A percentile compares a stretch with the other conserved stretches of the same genome.
These are phyloP conservation scores for Lepidochitona cinerea DNA, from an alignment of 2,888 invertebrate genomes.

Conservation along the genomic window DNA sequence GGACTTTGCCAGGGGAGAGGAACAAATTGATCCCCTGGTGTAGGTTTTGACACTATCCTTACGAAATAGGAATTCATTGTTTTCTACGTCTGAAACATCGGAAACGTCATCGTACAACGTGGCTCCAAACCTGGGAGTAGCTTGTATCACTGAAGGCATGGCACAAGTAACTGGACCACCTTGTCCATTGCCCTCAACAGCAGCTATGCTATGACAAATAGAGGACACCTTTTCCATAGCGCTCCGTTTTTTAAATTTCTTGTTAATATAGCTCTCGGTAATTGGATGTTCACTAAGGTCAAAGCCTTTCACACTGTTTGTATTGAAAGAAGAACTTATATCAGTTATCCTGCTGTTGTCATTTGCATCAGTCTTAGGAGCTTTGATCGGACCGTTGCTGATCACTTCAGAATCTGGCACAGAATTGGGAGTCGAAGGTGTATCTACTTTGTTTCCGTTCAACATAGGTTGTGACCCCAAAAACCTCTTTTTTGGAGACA, in stretches of 20 bases:
- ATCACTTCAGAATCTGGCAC: background rate
- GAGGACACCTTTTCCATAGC: background rate
- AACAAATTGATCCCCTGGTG: no score
- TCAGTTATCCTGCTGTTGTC: background rate
- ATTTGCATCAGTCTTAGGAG: background rate
- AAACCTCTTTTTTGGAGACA: background rate
- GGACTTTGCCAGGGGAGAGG: no score
- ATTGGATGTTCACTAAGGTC: background rate
- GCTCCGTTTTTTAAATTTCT: background rate
- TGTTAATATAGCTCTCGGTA: background rate
- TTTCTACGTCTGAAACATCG: constrained; percentile 6
- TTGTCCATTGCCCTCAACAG: background rate
- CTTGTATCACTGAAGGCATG: background rate
- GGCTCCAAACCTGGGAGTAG: background rate
- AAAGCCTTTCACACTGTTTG: background rate
- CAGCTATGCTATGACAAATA: background rate
- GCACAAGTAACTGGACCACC: background rate
- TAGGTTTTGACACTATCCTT: constrained; percentile 24
- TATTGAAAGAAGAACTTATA: background rate
- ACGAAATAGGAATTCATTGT: constrained; percentile 12
- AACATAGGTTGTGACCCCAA: background rate
- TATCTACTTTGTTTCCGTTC: background rate
- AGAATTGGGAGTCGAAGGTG: background rate
- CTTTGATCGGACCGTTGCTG: background rate
- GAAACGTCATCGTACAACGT: background rate